Base-by-base conservation (phyloP, 2,113 vertebrate genomes). In the Pluvianellus socialis region DNA sequence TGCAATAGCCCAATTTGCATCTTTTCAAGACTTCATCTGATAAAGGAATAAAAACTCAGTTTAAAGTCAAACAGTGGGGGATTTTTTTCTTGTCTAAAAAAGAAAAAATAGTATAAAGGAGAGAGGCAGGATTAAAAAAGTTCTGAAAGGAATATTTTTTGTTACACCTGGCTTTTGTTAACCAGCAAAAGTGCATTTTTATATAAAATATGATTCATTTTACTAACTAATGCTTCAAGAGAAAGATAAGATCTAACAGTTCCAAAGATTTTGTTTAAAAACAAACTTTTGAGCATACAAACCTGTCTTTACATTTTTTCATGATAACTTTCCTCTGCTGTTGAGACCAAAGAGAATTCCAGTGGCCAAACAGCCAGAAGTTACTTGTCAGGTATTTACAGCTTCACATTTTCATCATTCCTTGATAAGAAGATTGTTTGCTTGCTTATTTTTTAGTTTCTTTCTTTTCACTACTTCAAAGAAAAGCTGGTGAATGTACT, bases 361-460 rank as follows among this genome's bases (percentile, higher is more conserved):
- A 66, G 74, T 79, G 32, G 12, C 26, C 74, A 73, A 84, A 85
- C 28, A 73, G 53, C 32, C 84, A 85, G 70, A 85, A 90, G 15
- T 91, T 79, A 26, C 86, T 91, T 76, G 45, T 91, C 92, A 92
- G 84, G 84, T 96, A 92, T 95, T 96, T 97, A 96, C 87, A 87
- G 49, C 95, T 79, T 53, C 38, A 80, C 94, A 95, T 97, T 95
- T 96, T 92, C 73, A 73, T 91, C 91, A 94, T 95, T 91, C 91
- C 30, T 95, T 86, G 84, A 87, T 88, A 66, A 88, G 45, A 85
- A 87, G 84, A 92, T 92, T 72, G 18, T 56, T 89, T 94, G 33
- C 24, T 75, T 81, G 23, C 27, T 87, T 84, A 74, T 70, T 94
- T 95, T 88, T 83, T 21, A 30, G n/a, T 79, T 88, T 92, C 17